Evolutionary conservation across 2,113 vertebrate genomes (phyloP).

Genomic region (Copsychus sechellarum): DNA sequence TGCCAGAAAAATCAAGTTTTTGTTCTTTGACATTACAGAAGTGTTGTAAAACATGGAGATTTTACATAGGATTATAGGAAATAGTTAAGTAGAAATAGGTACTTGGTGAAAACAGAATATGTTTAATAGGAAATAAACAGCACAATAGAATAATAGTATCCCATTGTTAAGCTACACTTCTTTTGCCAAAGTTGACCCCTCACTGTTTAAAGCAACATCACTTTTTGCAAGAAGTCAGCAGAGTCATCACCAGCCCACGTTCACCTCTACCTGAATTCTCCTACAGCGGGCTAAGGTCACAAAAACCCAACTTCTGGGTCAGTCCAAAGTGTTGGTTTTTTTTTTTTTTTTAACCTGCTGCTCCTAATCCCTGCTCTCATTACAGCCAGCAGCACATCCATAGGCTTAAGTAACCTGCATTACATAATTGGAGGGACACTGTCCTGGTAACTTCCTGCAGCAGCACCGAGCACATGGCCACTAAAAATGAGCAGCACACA

Average conservation of each 20-base stretch:
- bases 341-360: not conserved
- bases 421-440: conserved; percentile 17
- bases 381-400: not conserved
- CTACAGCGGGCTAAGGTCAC: not conserved
- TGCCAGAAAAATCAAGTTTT: not conserved
- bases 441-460: conserved; percentile 12
- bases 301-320: not conserved
- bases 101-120: not conserved
- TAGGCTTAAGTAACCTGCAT: conserved; percentile 37
- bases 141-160: not conserved
- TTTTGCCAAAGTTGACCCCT: not conserved
- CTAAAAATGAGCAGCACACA: not conserved
- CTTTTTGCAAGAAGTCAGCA: not conserved
- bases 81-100: not conserved
- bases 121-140: not conserved
- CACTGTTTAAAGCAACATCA: not conserved
- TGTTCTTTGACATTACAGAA: not conserved
- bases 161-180: not conserved
- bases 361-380: conserved; percentile 41
- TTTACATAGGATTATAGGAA: not conserved
- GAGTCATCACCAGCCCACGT: not conserved
- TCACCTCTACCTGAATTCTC: conserved; percentile 21
- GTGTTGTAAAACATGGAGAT: not conserved
- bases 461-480: not conserved
- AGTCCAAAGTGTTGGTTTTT: not conserved